These are phyloP conservation scores for Thelaira solivaga DNA, from an alignment of 2,888 invertebrate genomes.

Conservation along the genomic window DNA sequence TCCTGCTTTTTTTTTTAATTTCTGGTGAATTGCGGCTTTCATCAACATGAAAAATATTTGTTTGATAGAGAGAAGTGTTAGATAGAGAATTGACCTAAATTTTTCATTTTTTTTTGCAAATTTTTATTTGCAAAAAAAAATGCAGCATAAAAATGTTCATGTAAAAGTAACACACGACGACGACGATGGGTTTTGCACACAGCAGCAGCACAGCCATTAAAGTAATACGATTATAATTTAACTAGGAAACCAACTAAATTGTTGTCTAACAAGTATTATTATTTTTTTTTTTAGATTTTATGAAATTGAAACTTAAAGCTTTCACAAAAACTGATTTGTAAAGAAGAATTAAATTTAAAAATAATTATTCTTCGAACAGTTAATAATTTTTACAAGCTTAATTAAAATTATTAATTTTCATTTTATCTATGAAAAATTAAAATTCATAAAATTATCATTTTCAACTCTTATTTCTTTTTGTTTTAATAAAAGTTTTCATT, in stretches of 20 bases:
- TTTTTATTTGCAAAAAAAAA: slow-evolving; percentile 16
- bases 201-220: slow-evolving; percentile 26
- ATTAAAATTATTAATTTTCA: no score
- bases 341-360: no score
- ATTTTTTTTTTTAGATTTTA: background rate
- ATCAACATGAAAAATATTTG: slow-evolving; percentile 49
- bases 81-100: slow-evolving; percentile 61
- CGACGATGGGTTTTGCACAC: background rate
- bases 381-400: no score
- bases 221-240: slow-evolving; percentile 54
- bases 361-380: no score
- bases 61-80: slow-evolving; percentile 54
- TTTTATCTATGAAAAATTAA: no score
- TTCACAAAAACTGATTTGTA: background rate
- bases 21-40: slow-evolving; percentile 52
- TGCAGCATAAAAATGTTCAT: background rate
- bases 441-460: no score
- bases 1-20: background rate
- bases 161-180: slow-evolving; percentile 8
- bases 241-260: slow-evolving; percentile 32
- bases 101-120: slow-evolving; percentile 13
- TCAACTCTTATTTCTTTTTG: no score
- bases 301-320: background rate
- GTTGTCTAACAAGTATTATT: background rate
- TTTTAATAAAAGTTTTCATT: no score